Conservation (phyloP, 2,797 vertebrate genomes). For the Takifugu rubripes region DNA sequence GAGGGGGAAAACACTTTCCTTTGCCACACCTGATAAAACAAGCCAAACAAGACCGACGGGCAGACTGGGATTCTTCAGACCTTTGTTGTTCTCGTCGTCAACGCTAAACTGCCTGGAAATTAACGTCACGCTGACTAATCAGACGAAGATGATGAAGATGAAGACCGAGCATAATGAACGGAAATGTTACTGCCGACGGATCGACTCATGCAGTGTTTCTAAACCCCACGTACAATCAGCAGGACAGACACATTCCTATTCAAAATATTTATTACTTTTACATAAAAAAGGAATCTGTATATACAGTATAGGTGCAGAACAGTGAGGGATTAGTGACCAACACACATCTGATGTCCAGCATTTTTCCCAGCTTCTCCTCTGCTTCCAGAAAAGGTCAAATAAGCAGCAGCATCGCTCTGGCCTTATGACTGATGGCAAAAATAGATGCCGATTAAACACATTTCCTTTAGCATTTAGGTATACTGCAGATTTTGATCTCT, state of each 20-base stretch:
- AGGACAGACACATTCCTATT: neutral
- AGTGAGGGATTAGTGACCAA: neutral
- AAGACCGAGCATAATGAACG: no score
- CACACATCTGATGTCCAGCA: neutral
- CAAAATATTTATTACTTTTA: constrained; percentile 32
- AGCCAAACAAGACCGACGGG: constrained; percentile 40
- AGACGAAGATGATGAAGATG: neutral
- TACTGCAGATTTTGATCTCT: no score
- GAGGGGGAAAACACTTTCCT: constrained; percentile 1
- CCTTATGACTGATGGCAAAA: neutral
- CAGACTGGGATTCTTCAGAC: constrained; percentile 36
- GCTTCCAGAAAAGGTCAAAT: constrained; percentile 6
- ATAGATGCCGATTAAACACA: no score
- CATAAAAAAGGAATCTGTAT: constrained; percentile 19
- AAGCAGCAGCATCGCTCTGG: constrained; percentile 61
- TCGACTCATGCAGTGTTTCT: no score
- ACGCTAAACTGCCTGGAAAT: neutral
- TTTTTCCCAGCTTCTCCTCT: constrained; percentile 10
- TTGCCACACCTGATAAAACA: constrained; percentile 29
- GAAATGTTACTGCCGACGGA: no score
- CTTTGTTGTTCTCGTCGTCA: neutral
- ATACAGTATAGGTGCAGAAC: constrained; percentile 28
- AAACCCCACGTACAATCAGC: no score
- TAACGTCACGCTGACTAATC: constrained; percentile 5
- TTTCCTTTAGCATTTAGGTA: no score